These are phyloP conservation scores for Sphenodon punctatus DNA, from an alignment of 2,797 vertebrate species.

Conservation along the genomic window DNA sequence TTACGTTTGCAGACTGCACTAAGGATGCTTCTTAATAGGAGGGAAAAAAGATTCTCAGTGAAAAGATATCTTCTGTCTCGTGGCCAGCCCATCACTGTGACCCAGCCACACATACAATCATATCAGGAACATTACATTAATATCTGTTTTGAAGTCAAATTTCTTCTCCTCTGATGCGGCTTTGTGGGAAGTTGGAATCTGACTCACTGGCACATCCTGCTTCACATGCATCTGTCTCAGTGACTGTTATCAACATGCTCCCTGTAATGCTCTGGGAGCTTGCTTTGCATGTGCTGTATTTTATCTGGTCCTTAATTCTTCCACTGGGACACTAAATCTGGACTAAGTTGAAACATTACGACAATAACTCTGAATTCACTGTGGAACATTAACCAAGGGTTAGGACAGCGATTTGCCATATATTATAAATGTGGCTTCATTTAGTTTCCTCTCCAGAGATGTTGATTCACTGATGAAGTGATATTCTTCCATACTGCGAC, in stretches of 20 bases:
- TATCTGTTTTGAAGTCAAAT: too few species aligned
- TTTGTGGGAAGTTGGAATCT: background rate
- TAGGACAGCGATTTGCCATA: slow-evolving; percentile 64
- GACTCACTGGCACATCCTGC: slow-evolving; percentile 4
- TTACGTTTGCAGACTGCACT: too few species aligned
- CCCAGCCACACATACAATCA: too few species aligned
- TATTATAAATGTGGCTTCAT: slow-evolving; percentile 55
- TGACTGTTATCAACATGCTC: slow-evolving; percentile 14
- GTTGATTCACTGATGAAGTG: slow-evolving; percentile 68
- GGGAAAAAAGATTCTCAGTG: too few species aligned
- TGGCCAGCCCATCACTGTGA: too few species aligned
- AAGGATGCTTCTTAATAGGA: too few species aligned
- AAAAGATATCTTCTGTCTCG: too few species aligned
- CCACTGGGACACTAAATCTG: slow-evolving; percentile 64
- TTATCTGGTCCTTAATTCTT: slow-evolving; percentile 68
- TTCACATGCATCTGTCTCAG: slow-evolving; percentile 16
- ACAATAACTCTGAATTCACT: slow-evolving; percentile 64
- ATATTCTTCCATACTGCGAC: slow-evolving; percentile 65
- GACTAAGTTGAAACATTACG: slow-evolving; percentile 67
- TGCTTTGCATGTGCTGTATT: slow-evolving; percentile 43
- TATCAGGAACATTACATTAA: too few species aligned
- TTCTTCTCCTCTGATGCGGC: background rate
- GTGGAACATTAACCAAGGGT: slow-evolving; percentile 63
- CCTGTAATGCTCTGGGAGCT: slow-evolving; percentile 46
- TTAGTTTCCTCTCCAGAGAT: slow-evolving; percentile 61